Percentiles rank a stretch among this genome's conserved stretches.
phyloP scores from a whole-genome alignment of 2,113 vertebrate species.

The Upupa epops region DNA sequence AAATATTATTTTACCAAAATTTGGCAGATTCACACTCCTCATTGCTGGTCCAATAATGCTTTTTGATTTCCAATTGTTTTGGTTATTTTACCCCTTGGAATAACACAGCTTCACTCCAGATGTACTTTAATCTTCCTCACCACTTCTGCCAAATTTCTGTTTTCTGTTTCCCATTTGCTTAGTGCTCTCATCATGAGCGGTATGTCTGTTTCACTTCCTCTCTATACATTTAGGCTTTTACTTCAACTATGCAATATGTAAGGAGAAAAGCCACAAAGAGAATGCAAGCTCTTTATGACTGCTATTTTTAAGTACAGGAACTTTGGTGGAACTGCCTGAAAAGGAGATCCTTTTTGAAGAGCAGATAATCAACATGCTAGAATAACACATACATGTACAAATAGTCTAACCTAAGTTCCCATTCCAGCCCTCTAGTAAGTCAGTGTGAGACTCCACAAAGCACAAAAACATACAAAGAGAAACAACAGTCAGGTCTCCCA shows the following conservation, averaged over 20 bases:
- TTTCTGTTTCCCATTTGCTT: constrained; percentile 44
- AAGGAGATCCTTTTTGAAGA: constrained; percentile 22
- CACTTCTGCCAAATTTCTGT: constrained; percentile 48
- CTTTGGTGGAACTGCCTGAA: neutral
- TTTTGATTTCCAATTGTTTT: neutral
- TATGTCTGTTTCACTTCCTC: constrained; percentile 42
- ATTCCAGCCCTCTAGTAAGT: neutral
- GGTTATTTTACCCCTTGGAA: constrained; percentile 17
- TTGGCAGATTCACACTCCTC: neutral
- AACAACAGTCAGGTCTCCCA: neutral
- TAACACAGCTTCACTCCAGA: constrained; percentile 37
- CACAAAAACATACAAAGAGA: neutral
- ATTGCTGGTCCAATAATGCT: neutral
- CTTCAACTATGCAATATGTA: neutral
- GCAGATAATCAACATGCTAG: neutral
- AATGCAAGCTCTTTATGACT: neutral
- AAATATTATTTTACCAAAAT: neutral
- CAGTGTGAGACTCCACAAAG: neutral
- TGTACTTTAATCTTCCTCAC: constrained; percentile 33
- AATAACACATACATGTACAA: neutral
- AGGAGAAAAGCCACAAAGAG: constrained; percentile 1
- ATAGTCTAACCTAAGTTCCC: neutral
- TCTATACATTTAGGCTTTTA: neutral
- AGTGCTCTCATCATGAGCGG: neutral
- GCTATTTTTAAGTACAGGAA: constrained; percentile 9